phyloP scores from a whole-genome alignment of 2,797 vertebrate species.

The Coreius guichenoti region DNA sequence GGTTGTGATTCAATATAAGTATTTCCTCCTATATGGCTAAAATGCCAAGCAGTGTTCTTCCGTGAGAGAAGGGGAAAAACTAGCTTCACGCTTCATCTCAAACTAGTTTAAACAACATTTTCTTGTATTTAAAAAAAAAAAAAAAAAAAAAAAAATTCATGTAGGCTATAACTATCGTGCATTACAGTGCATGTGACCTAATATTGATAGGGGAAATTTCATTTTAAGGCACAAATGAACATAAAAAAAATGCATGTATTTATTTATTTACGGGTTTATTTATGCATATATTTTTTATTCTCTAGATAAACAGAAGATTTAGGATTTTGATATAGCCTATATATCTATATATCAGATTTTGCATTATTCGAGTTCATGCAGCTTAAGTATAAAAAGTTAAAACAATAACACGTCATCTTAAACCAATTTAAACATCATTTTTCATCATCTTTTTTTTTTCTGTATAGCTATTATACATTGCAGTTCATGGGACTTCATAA shows the following conservation, averaged over 20 bases:
- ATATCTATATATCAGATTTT: not conserved
- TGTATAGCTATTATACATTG: not conserved
- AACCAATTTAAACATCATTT: not conserved
- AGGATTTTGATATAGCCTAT: not conserved
- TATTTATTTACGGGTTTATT: not conserved
- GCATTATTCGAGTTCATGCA: not conserved
- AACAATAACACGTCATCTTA: not conserved
- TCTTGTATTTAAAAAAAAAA: not conserved
- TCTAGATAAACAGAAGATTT: not conserved
- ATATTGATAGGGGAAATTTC: too few relatives aligned
- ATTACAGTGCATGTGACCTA: not conserved
- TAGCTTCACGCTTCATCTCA: not conserved
- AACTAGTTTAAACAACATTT: not conserved
- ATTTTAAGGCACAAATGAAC: not conserved
- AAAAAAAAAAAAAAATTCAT: not conserved
- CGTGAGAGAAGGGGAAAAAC: not conserved
- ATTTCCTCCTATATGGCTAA: not conserved
- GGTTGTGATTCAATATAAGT: too few relatives aligned
- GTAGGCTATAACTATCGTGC: not conserved
- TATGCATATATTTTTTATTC: not conserved
- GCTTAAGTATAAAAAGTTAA: not conserved
- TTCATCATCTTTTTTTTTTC: not conserved
- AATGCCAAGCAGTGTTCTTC: not conserved
- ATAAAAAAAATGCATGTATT: not conserved
- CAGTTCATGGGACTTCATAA: not conserved